phyloP scores from a whole-genome alignment of 30 jellyfish, hydroid and myxozoan genomes.

The Turritopsis rubra region DNA sequence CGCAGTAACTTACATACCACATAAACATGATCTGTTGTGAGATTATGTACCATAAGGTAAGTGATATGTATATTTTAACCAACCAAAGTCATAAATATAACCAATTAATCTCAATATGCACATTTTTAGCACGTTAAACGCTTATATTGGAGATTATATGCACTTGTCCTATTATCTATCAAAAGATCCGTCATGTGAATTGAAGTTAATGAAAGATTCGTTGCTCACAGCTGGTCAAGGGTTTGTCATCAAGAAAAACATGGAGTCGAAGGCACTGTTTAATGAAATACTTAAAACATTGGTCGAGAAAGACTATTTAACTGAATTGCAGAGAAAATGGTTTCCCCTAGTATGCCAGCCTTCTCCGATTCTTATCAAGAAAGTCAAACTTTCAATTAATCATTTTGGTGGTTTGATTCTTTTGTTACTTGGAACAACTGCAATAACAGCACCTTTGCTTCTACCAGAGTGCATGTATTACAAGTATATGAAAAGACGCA shows the following conservation, averaged over 20 bases:
- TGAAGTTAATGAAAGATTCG: slow-evolving; percentile 32
- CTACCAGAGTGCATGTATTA: slow-evolving; percentile 13
- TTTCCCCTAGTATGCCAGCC: slow-evolving; percentile 42
- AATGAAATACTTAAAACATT: slow-evolving; percentile 24
- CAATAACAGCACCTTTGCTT: slow-evolving; percentile 14
- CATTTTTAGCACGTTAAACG: slow-evolving; percentile 30
- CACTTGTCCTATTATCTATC: slow-evolving; percentile 39
- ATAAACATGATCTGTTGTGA: too few relatives aligned
- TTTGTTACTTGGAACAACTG: slow-evolving; percentile 28
- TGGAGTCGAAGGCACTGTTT: slow-evolving; percentile 17
- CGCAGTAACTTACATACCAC: too few relatives aligned
- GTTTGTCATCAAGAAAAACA: slow-evolving; percentile 45
- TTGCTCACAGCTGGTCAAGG: slow-evolving; percentile 34
- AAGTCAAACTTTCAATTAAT: slow-evolving; percentile 13
- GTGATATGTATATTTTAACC: background rate
- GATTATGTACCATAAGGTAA: too few relatives aligned
- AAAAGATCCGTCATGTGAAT: slow-evolving; percentile 44
- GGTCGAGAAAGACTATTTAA: slow-evolving; percentile 21
- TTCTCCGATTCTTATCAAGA: background rate
- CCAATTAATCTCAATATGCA: too few relatives aligned
- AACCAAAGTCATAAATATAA: too few relatives aligned
- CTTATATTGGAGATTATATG: slow-evolving; percentile 45
- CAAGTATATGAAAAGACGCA: slow-evolving; percentile 6
- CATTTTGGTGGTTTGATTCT: slow-evolving; percentile 50
- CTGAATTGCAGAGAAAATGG: slow-evolving; percentile 48